phyloP scores from a whole-genome alignment of 2,888 invertebrate species.

The Eristalis tenax region DNA sequence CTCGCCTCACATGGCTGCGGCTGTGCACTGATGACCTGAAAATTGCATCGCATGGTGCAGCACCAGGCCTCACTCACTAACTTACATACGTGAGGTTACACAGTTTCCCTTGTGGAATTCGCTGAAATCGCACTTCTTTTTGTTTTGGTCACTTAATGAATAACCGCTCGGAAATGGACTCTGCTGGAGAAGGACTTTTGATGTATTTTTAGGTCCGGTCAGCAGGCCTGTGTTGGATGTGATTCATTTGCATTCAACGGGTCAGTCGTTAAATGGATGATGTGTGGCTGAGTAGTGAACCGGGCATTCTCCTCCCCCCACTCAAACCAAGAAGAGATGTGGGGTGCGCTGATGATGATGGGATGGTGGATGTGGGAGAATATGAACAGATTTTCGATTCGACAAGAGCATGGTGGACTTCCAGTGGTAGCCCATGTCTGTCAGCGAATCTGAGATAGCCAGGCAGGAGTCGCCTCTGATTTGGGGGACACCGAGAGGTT shows the following conservation, averaged over 20 bases:
- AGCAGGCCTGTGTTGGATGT: background rate
- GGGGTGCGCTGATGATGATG: too few relatives aligned
- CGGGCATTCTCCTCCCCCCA: too few relatives aligned
- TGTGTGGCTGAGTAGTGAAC: background rate
- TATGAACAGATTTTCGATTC: too few relatives aligned
- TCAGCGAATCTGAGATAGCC: too few relatives aligned
- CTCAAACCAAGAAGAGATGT: too few relatives aligned
- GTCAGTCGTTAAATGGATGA: background rate
- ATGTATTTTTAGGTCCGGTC: constrained; percentile 18
- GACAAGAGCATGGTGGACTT: too few relatives aligned
- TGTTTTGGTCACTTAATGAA: constrained; percentile 59
- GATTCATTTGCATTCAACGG: background rate
- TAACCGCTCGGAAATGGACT: constrained; percentile 59
- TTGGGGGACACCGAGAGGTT: too few relatives aligned
- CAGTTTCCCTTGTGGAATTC: constrained; percentile 10
- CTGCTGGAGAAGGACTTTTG: background rate
- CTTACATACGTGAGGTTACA: constrained; percentile 28
- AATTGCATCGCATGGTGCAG: constrained; percentile 36
- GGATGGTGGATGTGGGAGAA: too few relatives aligned
- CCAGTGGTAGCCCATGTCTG: too few relatives aligned
- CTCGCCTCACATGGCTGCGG: constrained; percentile 8
- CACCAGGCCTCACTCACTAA: constrained; percentile 32
- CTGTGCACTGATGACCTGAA: constrained; percentile 61
- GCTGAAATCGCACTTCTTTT: constrained; percentile 14
- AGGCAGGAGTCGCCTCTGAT: too few relatives aligned